Evolutionary conservation across 2,797 vertebrate species (phyloP).

Genomic region (Alcedo atthis): DNA sequence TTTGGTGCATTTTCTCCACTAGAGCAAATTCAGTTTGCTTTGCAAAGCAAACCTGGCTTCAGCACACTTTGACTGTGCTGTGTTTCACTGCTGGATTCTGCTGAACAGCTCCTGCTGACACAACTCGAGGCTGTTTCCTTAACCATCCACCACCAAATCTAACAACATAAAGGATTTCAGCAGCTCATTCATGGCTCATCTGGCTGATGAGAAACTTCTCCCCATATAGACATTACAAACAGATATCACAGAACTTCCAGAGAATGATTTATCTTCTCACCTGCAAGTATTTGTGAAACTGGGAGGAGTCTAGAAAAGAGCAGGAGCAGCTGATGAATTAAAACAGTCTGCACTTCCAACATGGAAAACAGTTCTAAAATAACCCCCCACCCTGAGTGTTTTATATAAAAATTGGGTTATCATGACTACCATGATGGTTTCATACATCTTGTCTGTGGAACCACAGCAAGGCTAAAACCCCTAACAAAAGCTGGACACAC

Average conservation of each 20-base stretch:
- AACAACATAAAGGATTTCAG: conserved; percentile 1
- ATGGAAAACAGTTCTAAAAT: not conserved
- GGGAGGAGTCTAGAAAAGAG: not conserved
- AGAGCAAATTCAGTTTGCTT: not conserved
- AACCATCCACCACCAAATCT: conserved; percentile 1
- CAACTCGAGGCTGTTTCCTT: not conserved
- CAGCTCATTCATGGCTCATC: not conserved
- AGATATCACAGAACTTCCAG: conserved; percentile 13
- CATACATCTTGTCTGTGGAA: not conserved
- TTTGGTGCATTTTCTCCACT: not conserved
- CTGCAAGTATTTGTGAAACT: not conserved
- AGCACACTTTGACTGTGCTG: not conserved
- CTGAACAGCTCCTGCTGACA: not conserved
- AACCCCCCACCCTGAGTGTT: not conserved
- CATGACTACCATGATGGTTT: not conserved
- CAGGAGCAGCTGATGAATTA: not conserved
- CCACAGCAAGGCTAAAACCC: not conserved
- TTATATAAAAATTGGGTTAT: too few relatives aligned
- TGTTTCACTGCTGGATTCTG: not conserved
- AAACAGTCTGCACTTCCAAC: not conserved
- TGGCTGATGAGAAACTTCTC: conserved; percentile 6
- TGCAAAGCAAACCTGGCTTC: not conserved
- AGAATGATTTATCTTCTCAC: not conserved
- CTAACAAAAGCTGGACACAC: not conserved
- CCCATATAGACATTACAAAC: not conserved